A percentile compares a stretch with the other conserved stretches of the same genome.
Conservation (phyloP, 2,113 vertebrate genomes). For the Psilopsiagon aurifrons region DNA sequence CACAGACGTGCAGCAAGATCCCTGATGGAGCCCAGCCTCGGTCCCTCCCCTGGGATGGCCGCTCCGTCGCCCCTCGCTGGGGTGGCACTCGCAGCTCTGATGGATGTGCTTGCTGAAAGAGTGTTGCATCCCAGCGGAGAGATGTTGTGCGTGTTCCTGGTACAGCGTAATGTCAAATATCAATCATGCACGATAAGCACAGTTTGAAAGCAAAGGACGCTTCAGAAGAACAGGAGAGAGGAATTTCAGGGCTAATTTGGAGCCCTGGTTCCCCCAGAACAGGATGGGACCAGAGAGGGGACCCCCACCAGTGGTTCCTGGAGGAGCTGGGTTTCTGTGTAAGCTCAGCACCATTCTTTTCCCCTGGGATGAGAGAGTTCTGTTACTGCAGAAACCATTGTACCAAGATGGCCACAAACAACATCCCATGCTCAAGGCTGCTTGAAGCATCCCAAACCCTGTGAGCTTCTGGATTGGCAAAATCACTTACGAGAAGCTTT, state of each 20-base stretch:
- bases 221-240: accelerated
- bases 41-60: not conserved
- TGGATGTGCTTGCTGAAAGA: not conserved
- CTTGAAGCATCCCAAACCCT: accelerated
- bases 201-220: not conserved
- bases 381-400: not conserved
- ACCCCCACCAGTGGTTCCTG: accelerated
- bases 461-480: accelerated
- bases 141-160: not conserved
- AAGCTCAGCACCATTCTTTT: not conserved
- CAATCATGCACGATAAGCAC: not conserved
- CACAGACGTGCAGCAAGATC: accelerated
- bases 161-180: not conserved
- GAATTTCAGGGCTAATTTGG: not conserved
- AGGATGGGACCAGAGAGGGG: not conserved
- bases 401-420: accelerated
- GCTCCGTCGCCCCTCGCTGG: accelerated
- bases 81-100: not conserved
- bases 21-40: not conserved
- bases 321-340: accelerated
- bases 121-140: not conserved
- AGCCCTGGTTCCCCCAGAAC: too few relatives aligned
- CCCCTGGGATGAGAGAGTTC: not conserved
- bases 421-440: accelerated
- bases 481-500: not conserved